phyloP scores from a whole-genome alignment of 2,113 vertebrate species.

The Perognathus longimembris region DNA sequence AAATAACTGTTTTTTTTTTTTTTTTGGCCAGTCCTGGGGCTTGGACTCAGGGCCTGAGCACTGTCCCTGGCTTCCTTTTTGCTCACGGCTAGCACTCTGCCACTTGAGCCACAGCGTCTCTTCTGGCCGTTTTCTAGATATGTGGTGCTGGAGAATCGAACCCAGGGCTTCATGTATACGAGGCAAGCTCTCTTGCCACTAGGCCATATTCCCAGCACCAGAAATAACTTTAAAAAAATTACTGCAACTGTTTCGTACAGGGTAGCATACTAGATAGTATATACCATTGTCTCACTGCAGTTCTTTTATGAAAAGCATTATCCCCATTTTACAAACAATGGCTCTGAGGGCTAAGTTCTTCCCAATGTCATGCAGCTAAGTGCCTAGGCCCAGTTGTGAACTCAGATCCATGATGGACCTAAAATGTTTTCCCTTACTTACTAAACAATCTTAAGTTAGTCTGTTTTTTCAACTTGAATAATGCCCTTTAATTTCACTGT shows the following conservation, averaged over 20 bases:
- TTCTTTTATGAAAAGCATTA: not conserved
- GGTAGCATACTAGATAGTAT: not conserved
- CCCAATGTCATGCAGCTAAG: slow-evolving; percentile 5
- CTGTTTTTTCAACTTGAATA: slow-evolving; percentile 41
- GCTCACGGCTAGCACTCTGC: too few species aligned
- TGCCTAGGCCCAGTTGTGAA: slow-evolving; percentile 33
- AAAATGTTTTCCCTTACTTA: slow-evolving; percentile 29
- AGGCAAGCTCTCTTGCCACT: too few species aligned
- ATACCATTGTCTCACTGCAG: slow-evolving; percentile 6
- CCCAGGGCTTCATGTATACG: too few species aligned
- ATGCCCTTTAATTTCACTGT: slow-evolving; percentile 54
- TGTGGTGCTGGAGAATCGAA: too few species aligned
- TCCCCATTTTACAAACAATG: not conserved
- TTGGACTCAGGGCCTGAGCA: too few species aligned
- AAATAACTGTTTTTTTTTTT: not conserved
- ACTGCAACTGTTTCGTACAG: not conserved
- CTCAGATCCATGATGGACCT: not conserved
- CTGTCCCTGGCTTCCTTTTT: too few species aligned
- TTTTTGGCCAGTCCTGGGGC: too few species aligned
- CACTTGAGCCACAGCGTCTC: too few species aligned
- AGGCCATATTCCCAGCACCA: not conserved
- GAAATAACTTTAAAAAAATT: slow-evolving; percentile 18
- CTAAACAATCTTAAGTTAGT: not conserved
- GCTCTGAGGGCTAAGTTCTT: slow-evolving; percentile 14
- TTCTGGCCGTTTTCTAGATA: too few species aligned